Evolutionary conservation across 1,140 invertebrate genomes (phyloP).

Genomic region (Streblospio benedicti): DNA sequence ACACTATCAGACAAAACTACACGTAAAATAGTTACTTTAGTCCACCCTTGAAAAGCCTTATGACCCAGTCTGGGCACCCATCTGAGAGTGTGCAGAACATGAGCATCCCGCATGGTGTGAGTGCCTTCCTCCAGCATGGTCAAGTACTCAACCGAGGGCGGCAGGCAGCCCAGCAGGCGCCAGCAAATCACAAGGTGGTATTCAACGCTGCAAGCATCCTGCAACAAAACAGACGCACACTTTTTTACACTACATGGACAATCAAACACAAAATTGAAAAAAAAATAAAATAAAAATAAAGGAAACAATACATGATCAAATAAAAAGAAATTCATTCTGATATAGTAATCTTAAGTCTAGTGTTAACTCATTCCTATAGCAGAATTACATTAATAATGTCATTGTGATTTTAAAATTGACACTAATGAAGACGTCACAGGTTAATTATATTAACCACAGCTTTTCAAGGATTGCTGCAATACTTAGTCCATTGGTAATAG

Average conservation of each 20-base stretch:
- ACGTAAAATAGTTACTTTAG: too few species aligned
- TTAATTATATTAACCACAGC: too few species aligned
- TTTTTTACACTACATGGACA: too few species aligned
- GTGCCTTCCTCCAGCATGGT: slow-evolving; percentile 59
- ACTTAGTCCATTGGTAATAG: too few species aligned
- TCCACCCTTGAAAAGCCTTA: slow-evolving; percentile 66
- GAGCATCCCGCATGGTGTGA: slow-evolving; percentile 49
- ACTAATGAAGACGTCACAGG: not conserved
- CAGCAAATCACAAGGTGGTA: slow-evolving; percentile 71
- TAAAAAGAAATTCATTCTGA: not conserved
- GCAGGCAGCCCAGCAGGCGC: slow-evolving; percentile 69
- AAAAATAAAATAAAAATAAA: slow-evolving; percentile 11
- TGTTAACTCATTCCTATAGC: too few species aligned
- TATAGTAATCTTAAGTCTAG: not conserved
- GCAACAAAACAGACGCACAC: slow-evolving; percentile 22
- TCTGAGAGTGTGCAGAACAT: slow-evolving; percentile 62
- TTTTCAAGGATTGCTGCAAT: too few species aligned
- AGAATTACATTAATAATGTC: too few species aligned
- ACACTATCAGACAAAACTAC: too few species aligned
- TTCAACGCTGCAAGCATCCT: slow-evolving; percentile 73
- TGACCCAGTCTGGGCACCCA: slow-evolving; percentile 66
- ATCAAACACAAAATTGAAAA: too few species aligned
- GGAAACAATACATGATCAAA: not conserved
- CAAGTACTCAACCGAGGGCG: slow-evolving; percentile 78
- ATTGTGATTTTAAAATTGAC: not conserved